Percentiles rank a stretch among this genome's conserved stretches.
phyloP scores from a whole-genome alignment of 2,888 invertebrate genomes.

The Acanthosoma haemorrhoidale region DNA sequence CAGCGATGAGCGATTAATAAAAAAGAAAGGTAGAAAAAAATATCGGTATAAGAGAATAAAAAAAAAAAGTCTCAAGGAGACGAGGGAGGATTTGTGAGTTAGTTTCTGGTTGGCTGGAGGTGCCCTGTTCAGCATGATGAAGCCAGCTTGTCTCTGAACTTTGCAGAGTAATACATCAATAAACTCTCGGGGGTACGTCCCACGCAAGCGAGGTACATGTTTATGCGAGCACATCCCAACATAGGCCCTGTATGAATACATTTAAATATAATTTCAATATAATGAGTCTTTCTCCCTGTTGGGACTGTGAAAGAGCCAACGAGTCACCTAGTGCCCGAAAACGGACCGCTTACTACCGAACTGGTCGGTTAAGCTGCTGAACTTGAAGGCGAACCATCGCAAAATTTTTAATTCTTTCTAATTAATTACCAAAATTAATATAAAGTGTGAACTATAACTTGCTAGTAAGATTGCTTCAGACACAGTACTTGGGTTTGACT shows the following conservation, averaged over 20 bases:
- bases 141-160: constrained; percentile 10
- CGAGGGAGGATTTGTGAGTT: constrained; percentile 6
- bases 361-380: no score
- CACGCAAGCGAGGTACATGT: constrained; percentile 18
- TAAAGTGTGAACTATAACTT: no score
- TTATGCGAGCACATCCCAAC: constrained; percentile 12
- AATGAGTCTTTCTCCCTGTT: constrained; percentile 27
- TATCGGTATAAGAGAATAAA: no score
- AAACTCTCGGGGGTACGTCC: constrained; percentile 3
- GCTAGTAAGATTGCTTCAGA: no score
- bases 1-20: constrained; percentile 1
- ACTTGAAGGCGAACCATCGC: no score
- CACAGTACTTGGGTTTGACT: no score
- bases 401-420: no score
- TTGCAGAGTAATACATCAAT: constrained; percentile 21
- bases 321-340: not conserved
- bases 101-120: no score
- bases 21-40: not conserved
- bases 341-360: not conserved
- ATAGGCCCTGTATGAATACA: constrained; percentile 33
- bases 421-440: no score
- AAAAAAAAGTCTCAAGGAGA: not conserved
- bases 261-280: constrained; percentile 38
- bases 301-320: not conserved
- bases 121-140: constrained; percentile 1